Evolutionary conservation across 2,113 vertebrate species (phyloP).

Genomic region (Hystrix cristata): DNA sequence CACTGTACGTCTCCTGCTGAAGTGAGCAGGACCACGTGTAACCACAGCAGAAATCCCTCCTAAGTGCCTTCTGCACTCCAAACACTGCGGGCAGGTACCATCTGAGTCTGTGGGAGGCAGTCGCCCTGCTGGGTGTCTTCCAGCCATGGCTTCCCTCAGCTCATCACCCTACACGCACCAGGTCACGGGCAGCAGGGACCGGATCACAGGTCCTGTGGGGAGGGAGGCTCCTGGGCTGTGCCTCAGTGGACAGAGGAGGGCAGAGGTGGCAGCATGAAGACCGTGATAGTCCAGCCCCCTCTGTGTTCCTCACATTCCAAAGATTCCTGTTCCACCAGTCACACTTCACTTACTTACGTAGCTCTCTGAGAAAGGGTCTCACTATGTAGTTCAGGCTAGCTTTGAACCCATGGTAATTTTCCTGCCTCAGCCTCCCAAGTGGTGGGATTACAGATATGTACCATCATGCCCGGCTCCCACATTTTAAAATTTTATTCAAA

Average conservation of each 20-base stretch:
- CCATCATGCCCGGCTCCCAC: neutral
- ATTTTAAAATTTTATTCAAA: neutral
- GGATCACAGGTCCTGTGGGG: neutral
- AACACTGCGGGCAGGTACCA: neutral
- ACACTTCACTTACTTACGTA: too few species aligned
- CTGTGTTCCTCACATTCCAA: neutral
- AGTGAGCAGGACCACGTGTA: neutral
- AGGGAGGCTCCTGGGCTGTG: neutral
- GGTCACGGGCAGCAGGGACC: neutral
- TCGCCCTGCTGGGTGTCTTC: accelerated
- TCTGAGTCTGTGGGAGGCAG: accelerated
- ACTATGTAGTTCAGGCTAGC: neutral
- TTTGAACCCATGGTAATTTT: neutral
- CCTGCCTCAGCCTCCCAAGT: neutral
- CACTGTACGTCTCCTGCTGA: neutral
- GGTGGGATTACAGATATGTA: neutral
- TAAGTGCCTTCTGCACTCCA: neutral
- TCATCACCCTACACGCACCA: neutral
- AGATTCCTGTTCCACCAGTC: neutral
- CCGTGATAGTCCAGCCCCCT: neutral
- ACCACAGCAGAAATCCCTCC: neutral
- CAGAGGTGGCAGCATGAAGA: neutral
- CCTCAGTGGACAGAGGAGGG: neutral
- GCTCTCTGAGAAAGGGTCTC: too few species aligned
- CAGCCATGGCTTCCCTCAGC: neutral